phyloP scores from a whole-genome alignment of 2,113 vertebrate genomes.

The Barnardius zonarius region DNA sequence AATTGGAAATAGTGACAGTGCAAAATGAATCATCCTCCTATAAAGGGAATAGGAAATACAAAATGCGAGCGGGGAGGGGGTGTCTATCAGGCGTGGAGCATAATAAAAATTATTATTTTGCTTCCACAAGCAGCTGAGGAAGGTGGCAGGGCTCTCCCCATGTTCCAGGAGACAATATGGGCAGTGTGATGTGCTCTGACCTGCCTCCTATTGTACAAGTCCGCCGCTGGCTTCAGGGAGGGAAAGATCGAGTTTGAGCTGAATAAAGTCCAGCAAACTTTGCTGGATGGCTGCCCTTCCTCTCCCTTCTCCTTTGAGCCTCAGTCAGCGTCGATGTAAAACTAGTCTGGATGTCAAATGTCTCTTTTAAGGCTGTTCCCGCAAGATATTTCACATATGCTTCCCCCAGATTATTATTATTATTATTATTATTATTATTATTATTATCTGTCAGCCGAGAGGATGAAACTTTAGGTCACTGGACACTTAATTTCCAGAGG shows the following conservation, averaged over 20 bases:
- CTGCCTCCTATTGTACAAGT: constrained; percentile 25
- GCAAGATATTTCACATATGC: not conserved
- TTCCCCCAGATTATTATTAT: not conserved
- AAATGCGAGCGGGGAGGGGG: constrained; percentile 43
- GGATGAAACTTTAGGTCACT: not conserved
- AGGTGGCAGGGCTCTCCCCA: not conserved
- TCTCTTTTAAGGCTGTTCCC: not conserved
- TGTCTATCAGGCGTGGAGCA: constrained; percentile 59
- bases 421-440: no score
- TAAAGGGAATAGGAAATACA: constrained; percentile 58
- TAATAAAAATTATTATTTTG: not conserved
- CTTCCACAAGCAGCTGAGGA: not conserved
- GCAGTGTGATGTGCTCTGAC: constrained; percentile 7
- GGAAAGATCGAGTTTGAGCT: not conserved
- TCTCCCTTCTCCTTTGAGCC: not conserved
- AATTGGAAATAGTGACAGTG: constrained; percentile 66
- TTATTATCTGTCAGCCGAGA: not conserved
- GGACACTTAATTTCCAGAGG: not conserved
- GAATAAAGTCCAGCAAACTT: constrained; percentile 50
- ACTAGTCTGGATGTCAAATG: not conserved
- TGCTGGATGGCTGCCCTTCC: not conserved
- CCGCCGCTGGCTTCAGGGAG: not conserved
- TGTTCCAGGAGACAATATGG: constrained; percentile 1
- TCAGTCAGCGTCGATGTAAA: not conserved
- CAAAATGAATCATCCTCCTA: constrained; percentile 65